A percentile compares a stretch with the other conserved stretches of the same genome.
Conservation (phyloP, 1,140 invertebrate species). For the Agrilus planipennis region DNA sequence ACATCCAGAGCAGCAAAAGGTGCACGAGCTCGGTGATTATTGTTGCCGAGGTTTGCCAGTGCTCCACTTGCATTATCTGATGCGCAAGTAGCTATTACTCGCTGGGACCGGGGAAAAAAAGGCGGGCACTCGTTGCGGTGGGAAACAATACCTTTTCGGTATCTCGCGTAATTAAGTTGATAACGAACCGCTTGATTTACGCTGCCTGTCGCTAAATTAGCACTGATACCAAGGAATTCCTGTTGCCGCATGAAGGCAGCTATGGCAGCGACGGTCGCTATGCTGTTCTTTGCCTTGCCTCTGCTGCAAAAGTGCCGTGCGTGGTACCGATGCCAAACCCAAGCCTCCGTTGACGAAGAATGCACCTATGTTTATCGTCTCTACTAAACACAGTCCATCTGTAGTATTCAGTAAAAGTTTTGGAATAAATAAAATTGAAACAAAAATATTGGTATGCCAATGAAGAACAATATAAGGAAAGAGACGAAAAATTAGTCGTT, state of each 20-base stretch:
- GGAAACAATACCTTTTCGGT: slow-evolving; percentile 3
- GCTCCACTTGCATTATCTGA: slow-evolving; percentile 8
- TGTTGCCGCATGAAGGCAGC: slow-evolving; percentile 1
- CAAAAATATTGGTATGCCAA: no score
- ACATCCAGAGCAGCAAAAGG: slow-evolving; percentile 3
- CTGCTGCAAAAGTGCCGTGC: no score
- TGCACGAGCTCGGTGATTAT: slow-evolving; percentile 8
- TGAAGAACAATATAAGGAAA: no score
- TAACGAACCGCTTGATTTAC: slow-evolving; percentile 2
- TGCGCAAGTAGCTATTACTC: slow-evolving; percentile 6
- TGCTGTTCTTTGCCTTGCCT: no score
- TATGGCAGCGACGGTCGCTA: no score
- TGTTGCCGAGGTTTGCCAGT: slow-evolving; percentile 6
- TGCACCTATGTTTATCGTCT: no score
- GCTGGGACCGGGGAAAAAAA: background rate
- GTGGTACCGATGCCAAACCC: no score
- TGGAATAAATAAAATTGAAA: no score
- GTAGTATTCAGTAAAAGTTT: no score
- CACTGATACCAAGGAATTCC: background rate
- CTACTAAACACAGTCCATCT: no score
- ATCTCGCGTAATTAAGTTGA: slow-evolving; percentile 1
- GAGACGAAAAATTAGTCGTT: no score
- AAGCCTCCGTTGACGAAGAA: no score
- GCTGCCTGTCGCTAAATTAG: slow-evolving; percentile 1
- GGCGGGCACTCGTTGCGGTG: background rate